Conservation (phyloP, 2,888 invertebrate genomes). For the Trachelus troglodyta region DNA sequence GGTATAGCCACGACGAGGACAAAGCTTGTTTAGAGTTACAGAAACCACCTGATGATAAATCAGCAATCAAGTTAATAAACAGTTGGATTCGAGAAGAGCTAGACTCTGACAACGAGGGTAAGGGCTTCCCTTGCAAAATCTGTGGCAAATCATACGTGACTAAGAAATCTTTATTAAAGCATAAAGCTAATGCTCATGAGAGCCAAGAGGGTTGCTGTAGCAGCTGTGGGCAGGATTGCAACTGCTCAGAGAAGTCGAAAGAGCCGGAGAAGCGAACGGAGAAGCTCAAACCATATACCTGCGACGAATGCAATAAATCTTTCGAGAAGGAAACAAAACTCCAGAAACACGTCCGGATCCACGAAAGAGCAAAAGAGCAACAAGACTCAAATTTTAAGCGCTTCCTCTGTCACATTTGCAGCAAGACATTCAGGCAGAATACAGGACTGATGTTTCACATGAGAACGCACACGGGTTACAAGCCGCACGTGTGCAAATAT, state of each 20-base stretch:
- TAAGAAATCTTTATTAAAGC: constrained; percentile 51
- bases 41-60: constrained; percentile 48
- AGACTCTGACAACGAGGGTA: constrained; percentile 50
- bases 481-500: constrained; percentile 58
- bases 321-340: constrained; percentile 52
- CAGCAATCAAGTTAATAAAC: constrained; percentile 53
- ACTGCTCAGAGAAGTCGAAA: constrained; percentile 27
- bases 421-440: constrained; percentile 58
- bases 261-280: constrained; percentile 25
- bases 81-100: constrained; percentile 55
- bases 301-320: constrained; percentile 47
- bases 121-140: constrained; percentile 47
- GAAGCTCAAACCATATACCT: constrained; percentile 39
- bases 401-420: constrained; percentile 58
- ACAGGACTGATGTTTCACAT: constrained; percentile 60
- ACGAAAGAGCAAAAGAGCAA: constrained; percentile 49
- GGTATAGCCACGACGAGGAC: constrained; percentile 39
- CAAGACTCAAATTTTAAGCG: constrained; percentile 54
- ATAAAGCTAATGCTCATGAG: constrained; percentile 41
- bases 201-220: constrained; percentile 18
- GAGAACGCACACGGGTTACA: constrained; percentile 59
- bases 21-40: constrained; percentile 31
- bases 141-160: constrained; percentile 55
- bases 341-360: constrained; percentile 47
- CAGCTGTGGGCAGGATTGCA: constrained; percentile 32